phyloP scores from a whole-genome alignment of 2,113 vertebrate species.

The Dasyprocta punctata region DNA sequence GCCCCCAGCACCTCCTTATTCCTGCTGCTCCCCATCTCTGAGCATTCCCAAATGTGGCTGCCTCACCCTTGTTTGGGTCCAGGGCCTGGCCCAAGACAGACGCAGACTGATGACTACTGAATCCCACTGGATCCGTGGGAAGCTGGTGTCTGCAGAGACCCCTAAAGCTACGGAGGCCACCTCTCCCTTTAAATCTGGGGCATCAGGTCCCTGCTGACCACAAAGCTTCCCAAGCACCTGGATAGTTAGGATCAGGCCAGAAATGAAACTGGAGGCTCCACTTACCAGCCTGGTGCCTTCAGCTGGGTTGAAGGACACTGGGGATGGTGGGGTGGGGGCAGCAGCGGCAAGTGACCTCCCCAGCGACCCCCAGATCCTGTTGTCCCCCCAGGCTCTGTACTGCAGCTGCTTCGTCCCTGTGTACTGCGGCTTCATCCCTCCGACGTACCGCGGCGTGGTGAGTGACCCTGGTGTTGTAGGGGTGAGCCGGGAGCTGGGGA shows the following conservation, averaged over 20 bases:
- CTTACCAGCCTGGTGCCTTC: background rate
- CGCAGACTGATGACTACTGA: background rate
- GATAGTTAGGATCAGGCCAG: background rate
- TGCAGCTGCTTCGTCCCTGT: conserved; percentile 95
- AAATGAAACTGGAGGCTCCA: background rate
- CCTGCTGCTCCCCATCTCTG: background rate
- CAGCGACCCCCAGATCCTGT: fast-evolving
- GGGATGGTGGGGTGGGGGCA: background rate
- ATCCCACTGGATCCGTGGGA: background rate
- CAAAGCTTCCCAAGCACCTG: background rate
- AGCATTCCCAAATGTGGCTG: too few relatives aligned
- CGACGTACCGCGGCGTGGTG: conserved; percentile 88
- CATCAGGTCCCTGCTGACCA: background rate
- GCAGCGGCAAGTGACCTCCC: fast-evolving
- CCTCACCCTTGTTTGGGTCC: background rate
- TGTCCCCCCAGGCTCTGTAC: conserved; percentile 89
- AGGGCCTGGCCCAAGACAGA: background rate
- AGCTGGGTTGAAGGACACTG: background rate
- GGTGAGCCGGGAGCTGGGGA: background rate
- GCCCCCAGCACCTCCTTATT: background rate
- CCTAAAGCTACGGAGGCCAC: background rate
- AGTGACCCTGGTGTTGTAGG: conserved; percentile 43
- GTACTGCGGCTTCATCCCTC: conserved; percentile 92
- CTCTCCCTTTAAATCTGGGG: background rate
- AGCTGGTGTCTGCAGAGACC: background rate